Evolutionary conservation across 2,797 vertebrate genomes (phyloP).

Genomic region (Adrianichthys oophorus): DNA sequence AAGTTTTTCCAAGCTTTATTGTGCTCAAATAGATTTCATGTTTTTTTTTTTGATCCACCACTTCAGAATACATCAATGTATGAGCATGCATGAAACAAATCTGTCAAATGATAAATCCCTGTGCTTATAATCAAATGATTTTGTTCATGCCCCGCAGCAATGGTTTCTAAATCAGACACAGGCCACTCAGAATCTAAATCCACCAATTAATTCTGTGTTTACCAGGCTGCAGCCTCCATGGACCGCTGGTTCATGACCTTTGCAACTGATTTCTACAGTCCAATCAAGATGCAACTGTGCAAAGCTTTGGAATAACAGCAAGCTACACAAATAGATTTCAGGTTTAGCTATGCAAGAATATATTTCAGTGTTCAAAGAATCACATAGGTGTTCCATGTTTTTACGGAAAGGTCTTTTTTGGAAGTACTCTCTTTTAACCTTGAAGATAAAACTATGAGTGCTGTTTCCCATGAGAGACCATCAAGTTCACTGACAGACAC

Average conservation of each 20-base stretch:
- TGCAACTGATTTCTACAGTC: conserved; percentile 28
- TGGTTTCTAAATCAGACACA: conserved; percentile 24
- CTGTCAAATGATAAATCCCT: not conserved
- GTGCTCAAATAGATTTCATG: too few species aligned
- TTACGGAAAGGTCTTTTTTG: too few species aligned
- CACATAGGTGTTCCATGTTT: too few species aligned
- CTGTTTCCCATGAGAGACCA: too few species aligned
- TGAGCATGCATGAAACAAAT: not conserved
- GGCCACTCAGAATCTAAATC: conserved; percentile 28
- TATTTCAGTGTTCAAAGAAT: too few species aligned
- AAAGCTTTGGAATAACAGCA: conserved; percentile 37
- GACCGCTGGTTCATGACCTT: conserved; percentile 37
- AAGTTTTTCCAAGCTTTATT: too few species aligned
- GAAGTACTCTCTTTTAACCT: too few species aligned
- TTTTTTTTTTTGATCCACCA: too few species aligned
- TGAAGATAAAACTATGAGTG: too few species aligned
- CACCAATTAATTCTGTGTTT: conserved; percentile 23
- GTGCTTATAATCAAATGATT: not conserved
- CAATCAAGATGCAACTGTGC: conserved; percentile 18
- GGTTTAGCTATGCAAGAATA: conserved; percentile 9
- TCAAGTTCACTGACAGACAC: too few species aligned
- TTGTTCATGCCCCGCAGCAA: conserved; percentile 1
- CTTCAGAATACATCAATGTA: too few species aligned
- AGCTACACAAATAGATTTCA: conserved; percentile 15
- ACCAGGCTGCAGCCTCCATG: conserved; percentile 23